These are phyloP conservation scores for Malurus alboscapulatus DNA, from an alignment of 2,113 vertebrate genomes.

Conservation along the genomic window DNA sequence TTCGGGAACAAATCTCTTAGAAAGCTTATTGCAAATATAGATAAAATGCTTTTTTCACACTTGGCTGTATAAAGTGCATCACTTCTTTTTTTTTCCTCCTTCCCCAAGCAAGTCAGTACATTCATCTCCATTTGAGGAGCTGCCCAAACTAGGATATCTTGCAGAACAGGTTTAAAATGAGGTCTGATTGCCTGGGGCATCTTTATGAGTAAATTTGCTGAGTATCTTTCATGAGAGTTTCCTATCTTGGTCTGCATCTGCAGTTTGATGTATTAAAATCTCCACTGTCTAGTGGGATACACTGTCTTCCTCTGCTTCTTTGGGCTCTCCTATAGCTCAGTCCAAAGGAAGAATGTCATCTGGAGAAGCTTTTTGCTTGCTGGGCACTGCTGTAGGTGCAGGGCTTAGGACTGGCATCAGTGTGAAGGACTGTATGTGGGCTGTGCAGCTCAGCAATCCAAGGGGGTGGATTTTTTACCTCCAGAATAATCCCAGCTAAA, in stretches of 20 bases:
- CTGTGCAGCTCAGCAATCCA: neutral
- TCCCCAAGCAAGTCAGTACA: neutral
- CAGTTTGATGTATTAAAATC: neutral
- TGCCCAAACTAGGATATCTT: slow-evolving; percentile 35
- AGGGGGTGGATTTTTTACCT: neutral
- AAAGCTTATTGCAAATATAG: neutral
- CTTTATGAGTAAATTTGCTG: neutral
- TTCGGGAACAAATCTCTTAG: fast-evolving
- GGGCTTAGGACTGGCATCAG: neutral
- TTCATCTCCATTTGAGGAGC: neutral
- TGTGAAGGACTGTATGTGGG: neutral
- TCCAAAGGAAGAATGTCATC: neutral
- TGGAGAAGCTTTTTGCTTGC: neutral
- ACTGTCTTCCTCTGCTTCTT: neutral
- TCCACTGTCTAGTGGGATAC: neutral
- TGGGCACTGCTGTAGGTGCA: neutral
- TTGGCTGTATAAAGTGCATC: neutral
- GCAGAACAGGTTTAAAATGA: slow-evolving; percentile 51
- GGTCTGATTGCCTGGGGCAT: slow-evolving; percentile 21
- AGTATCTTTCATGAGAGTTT: neutral
- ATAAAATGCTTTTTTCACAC: neutral
- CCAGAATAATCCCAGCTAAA: neutral
- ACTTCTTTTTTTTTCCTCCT: neutral
- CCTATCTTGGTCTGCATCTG: neutral
- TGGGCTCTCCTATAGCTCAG: neutral